A percentile compares a stretch with the other conserved stretches of the same genome.
Conservation (phyloP, 2,113 vertebrate species). For the Oncorhynchus keta region DNA sequence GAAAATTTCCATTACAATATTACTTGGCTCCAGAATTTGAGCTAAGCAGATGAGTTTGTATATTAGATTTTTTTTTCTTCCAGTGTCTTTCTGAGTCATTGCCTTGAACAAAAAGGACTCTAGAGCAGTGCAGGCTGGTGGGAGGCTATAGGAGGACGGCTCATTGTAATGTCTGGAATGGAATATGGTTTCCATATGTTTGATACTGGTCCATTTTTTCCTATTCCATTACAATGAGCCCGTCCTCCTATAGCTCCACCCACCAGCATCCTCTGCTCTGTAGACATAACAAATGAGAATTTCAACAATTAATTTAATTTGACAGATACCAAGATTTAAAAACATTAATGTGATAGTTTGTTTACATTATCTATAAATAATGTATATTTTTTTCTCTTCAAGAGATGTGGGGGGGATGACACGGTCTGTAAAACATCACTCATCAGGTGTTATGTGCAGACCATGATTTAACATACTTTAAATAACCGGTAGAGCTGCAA, state of each 20-base stretch:
- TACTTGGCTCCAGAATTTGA: neutral
- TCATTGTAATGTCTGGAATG: neutral
- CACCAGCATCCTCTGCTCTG: no score
- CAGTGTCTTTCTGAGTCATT: neutral
- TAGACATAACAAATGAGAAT: no score
- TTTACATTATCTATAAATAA: neutral
- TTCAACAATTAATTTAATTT: neutral
- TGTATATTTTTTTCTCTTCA: neutral
- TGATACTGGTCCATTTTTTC: no score
- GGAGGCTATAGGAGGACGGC: no score
- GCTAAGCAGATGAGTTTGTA: neutral
- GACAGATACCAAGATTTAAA: neutral
- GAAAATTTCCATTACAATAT: neutral
- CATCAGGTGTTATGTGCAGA: neutral
- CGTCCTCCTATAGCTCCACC: no score
- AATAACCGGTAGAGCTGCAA: neutral
- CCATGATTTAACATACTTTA: neutral
- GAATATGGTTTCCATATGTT: neutral
- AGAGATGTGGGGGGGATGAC: neutral
- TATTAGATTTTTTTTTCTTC: neutral
- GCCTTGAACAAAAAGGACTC: neutral
- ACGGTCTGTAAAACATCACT: neutral
- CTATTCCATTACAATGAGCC: no score
- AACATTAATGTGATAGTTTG: neutral
- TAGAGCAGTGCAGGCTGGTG: no score